These are phyloP conservation scores for Etheostoma perlongum DNA, from an alignment of 2,797 vertebrate species.

Conservation along the genomic window DNA sequence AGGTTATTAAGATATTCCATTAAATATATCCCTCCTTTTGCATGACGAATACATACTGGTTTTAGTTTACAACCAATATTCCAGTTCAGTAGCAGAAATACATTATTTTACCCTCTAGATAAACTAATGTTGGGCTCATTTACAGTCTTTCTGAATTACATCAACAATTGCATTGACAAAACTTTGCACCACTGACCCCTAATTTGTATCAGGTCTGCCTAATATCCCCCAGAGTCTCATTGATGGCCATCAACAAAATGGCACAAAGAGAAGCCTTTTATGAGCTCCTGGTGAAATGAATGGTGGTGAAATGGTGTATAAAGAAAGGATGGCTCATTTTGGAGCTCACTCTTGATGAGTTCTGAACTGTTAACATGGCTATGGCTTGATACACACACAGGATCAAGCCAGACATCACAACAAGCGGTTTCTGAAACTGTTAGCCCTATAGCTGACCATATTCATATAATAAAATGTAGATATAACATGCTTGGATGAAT, in stretches of 20 bases:
- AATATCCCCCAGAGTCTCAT: slow-evolving; percentile 10
- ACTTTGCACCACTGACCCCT: neutral
- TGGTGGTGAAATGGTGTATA: neutral
- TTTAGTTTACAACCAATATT: neutral
- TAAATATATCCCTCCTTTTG: too few relatives aligned
- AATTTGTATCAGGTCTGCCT: slow-evolving; percentile 12
- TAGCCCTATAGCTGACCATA: neutral
- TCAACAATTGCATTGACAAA: neutral
- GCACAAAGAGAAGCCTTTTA: neutral
- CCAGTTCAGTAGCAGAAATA: neutral
- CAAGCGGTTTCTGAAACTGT: neutral
- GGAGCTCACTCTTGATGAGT: neutral
- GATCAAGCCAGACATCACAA: slow-evolving; percentile 1
- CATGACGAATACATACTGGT: neutral
- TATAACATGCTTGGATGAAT: neutral
- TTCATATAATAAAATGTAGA: slow-evolving; percentile 2
- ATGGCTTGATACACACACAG: neutral
- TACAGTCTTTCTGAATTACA: neutral
- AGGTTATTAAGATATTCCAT: neutral
- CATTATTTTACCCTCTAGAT: neutral
- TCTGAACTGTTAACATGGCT: slow-evolving; percentile 3
- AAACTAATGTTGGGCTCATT: slow-evolving; percentile 6
- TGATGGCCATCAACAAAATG: slow-evolving; percentile 3
- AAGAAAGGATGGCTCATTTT: slow-evolving; percentile 21
- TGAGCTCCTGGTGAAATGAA: slow-evolving; percentile 20